Conservation (phyloP, 2,888 invertebrate genomes). For the Plebejus melissa region DNA sequence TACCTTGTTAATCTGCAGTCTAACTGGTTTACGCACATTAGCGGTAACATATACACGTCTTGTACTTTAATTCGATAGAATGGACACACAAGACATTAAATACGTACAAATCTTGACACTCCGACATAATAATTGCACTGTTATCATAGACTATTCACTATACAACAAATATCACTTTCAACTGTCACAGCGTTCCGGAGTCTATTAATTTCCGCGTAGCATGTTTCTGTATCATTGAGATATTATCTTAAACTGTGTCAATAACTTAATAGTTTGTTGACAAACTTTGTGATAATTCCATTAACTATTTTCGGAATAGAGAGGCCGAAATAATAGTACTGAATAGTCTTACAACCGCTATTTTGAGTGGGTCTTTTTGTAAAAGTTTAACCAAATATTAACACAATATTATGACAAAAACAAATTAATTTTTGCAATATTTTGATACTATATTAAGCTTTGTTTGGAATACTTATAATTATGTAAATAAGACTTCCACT, state of each 20-base stretch:
- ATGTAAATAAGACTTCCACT: no score
- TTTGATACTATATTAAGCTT: no score
- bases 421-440: no score
- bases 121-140: not conserved
- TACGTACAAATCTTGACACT: not conserved
- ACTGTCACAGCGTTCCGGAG: not conserved
- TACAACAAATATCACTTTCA: slow-evolving; percentile 8
- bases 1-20: no score
- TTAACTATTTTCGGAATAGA: not conserved
- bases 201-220: not conserved
- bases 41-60: no score
- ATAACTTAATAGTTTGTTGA: slow-evolving; percentile 10
- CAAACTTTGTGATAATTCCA: not conserved
- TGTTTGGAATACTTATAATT: no score
- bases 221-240: not conserved
- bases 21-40: no score
- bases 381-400: no score
- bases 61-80: not conserved
- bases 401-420: no score
- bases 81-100: not conserved
- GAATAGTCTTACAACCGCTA: not conserved
- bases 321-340: not conserved
- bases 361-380: not conserved
- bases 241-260: not conserved
- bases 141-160: not conserved